Evolutionary conservation across 2,888 invertebrate genomes (phyloP), one percentile per base, ranked within the genome.

Genomic region (Caenorhabditis sp.): DNA sequence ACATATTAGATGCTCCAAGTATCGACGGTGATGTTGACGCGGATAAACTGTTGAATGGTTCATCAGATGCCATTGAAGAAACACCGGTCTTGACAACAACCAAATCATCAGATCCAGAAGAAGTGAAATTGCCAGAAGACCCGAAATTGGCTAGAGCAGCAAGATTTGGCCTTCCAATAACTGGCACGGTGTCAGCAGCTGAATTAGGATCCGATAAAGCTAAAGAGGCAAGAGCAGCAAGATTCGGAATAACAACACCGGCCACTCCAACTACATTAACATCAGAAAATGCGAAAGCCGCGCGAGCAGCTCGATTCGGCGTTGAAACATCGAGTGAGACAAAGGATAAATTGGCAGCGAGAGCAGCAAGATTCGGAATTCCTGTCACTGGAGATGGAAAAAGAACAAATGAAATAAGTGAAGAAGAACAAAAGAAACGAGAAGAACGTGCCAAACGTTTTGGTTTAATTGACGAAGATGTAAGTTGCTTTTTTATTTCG

Each of bases 341-440:
- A 12, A 56, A 23, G n/a, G 67, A 67, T 21, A 67, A 67, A 21
- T 10, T 61, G 27, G 64, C 72, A 2, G 67, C 63, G 1, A 60
- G 72, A 31, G 72, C 72, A n/a, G 67, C 67, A 1, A 63, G 73
- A 56, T 73, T 73, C 43, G 73, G 73, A n/a, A 52, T 73, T 38
- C 68, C 68, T 36, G 59, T 65, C 10, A 60, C 54, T 10, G 59
- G 12, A n/a, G 20, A 52, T 31, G 31, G 53, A 2, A 62, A 62
- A 17, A 1, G 50, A 25, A 17, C 38, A 17, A 20, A 26, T 20
- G 27, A 10, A 20, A 53, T 17, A 38, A 59, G 12, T 27, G 59
- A 56, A 4, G 56, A 59, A 38, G 49, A 59, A 14, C 21, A 26
- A 1, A 62, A 67, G n/a, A 72, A 72, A 49, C 12, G 67, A 25